Evolutionary conservation across 2,113 vertebrate genomes (phyloP).

Genomic region (Vireo altiloquus): DNA sequence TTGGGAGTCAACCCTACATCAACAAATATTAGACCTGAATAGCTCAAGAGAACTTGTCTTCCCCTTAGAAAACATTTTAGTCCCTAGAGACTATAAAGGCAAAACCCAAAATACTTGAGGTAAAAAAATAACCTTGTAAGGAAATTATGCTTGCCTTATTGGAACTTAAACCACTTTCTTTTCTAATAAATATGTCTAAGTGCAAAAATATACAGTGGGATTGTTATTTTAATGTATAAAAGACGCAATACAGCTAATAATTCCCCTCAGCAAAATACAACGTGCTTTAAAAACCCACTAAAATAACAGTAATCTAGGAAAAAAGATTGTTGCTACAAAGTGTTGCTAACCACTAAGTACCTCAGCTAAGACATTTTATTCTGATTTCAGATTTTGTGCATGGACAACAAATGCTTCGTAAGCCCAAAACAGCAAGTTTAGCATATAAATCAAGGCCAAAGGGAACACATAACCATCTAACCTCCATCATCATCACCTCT

Average conservation of each 20-base stretch:
- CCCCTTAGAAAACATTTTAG: not conserved
- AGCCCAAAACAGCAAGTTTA: not conserved
- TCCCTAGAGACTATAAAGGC: not conserved
- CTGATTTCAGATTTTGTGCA: not conserved
- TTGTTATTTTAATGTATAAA: not conserved
- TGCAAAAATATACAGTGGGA: not conserved
- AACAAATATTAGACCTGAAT: not conserved
- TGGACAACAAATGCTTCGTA: not conserved
- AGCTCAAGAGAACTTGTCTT: not conserved
- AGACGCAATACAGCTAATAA: not conserved
- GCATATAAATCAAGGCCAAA: not conserved
- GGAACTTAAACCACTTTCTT: not conserved
- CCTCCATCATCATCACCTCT: not conserved
- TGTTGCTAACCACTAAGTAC: not conserved
- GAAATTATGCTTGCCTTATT: not conserved
- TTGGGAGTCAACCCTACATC: not conserved
- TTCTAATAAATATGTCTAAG: not conserved
- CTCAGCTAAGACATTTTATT: not conserved
- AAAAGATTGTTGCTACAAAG: not conserved
- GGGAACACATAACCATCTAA: not conserved
- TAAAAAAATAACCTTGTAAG: not conserved
- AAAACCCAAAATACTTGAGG: not conserved
- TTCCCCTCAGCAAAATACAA: not conserved
- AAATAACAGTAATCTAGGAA: not conserved
- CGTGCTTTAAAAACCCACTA: not conserved